phyloP scores from a whole-genome alignment of 2,888 invertebrate species.

The Drosophila lacicola region DNA sequence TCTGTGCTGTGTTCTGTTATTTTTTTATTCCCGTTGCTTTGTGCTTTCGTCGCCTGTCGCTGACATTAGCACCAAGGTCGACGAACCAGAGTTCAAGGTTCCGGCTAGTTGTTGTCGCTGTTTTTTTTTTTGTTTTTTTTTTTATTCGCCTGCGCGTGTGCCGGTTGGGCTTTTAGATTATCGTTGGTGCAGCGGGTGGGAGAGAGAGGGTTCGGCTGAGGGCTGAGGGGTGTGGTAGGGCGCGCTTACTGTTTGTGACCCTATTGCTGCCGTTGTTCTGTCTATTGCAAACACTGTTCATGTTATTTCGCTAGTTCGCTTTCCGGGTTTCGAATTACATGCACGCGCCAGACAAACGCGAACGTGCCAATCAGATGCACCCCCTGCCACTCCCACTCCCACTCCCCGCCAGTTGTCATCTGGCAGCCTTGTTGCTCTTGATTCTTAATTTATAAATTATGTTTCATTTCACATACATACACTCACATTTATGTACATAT shows the following conservation, averaged over 20 bases:
- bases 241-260: slow-evolving; percentile 8
- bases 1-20: slow-evolving; percentile 5
- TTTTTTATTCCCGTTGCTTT: slow-evolving; percentile 24
- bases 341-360: slow-evolving; percentile 63
- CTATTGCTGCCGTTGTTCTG: slow-evolving; percentile 37
- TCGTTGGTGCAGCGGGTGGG: neutral
- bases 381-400: neutral
- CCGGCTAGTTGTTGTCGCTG: slow-evolving; percentile 24
- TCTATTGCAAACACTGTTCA: slow-evolving; percentile 59
- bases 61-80: slow-evolving; percentile 85
- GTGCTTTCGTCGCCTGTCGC: slow-evolving; percentile 68
- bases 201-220: neutral
- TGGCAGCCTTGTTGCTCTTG: slow-evolving; percentile 6
- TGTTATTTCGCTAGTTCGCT: slow-evolving; percentile 70
- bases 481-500: neutral
- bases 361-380: slow-evolving; percentile 53
- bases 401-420: neutral
- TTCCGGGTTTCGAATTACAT: slow-evolving; percentile 78
- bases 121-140: slow-evolving; percentile 7
- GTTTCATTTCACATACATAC: slow-evolving; percentile 40
- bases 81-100: slow-evolving; percentile 85
- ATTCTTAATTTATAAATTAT: slow-evolving; percentile 43
- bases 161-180: slow-evolving; percentile 27
- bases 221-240: neutral
- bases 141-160: slow-evolving; percentile 37